Evolutionary conservation across 2,888 invertebrate species (phyloP).

Genomic region (Bursaphelenchus okinawaensis): DNA sequence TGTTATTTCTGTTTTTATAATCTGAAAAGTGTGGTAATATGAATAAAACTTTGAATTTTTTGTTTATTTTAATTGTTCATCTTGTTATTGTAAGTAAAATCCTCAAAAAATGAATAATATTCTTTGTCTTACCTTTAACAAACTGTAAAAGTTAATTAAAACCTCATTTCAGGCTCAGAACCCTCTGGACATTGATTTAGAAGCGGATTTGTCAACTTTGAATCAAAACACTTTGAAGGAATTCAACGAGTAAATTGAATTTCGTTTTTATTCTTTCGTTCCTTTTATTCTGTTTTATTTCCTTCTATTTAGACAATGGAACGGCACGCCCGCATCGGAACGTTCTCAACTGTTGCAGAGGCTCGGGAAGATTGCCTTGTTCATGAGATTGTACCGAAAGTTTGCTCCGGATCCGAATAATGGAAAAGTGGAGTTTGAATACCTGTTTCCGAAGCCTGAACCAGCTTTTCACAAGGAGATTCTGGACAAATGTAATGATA

Average conservation of each 20-base stretch:
- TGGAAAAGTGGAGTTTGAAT: slow-evolving; percentile 3
- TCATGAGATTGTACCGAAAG: not conserved
- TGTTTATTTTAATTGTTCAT: too few species aligned
- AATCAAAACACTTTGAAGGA: not conserved
- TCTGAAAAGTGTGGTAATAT: too few species aligned
- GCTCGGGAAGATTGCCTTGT: slow-evolving; percentile 7
- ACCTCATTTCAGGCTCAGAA: too few species aligned
- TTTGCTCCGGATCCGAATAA: slow-evolving; percentile 5
- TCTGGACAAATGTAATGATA: not conserved
- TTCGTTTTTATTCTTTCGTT: not conserved
- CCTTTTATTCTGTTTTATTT: not conserved
- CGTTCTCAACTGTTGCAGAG: not conserved
- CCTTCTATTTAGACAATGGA: not conserved
- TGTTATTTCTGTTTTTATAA: too few species aligned
- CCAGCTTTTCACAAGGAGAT: not conserved
- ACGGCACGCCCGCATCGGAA: not conserved
- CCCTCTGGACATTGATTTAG: too few species aligned
- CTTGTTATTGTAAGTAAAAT: too few species aligned
- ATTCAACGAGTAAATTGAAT: not conserved
- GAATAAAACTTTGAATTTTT: too few species aligned
- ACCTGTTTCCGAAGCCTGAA: slow-evolving; percentile 11
- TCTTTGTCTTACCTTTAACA: too few species aligned
- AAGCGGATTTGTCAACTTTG: too few species aligned
- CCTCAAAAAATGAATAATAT: too few species aligned
- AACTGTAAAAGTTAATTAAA: too few species aligned